Base-by-base conservation (phyloP, 1,140 invertebrate genomes). In the Trigoniulus corallinus region DNA sequence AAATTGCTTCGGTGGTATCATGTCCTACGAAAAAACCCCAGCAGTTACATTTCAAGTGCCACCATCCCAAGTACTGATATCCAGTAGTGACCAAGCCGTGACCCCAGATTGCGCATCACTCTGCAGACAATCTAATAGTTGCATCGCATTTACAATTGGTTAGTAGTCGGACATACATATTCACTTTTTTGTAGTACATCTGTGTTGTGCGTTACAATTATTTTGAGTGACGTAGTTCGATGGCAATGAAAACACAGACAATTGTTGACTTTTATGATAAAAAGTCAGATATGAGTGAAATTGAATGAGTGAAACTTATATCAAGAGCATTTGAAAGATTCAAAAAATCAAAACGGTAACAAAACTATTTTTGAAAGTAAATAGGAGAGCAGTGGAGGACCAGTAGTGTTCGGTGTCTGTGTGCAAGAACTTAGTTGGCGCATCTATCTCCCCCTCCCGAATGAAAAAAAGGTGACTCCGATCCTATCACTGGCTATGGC, bases 41-140 rank as follows among this genome's bases (percentile, higher is more conserved):
- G 29, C 7, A 15, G 29, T 34, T 7, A 7, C 7, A 7, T 34
- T 34, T 15, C 7, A 34, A 7, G 29, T 34, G 7, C 7, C 29
- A 7, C 29, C 29, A 34, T 34, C 29, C 7, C 29, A 34, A 15
- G 29, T 7, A 34, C 29, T 34, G 15, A 34, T 34, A 34, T 7
- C 7, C 7, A 7, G 7, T 7, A 15, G 29, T 7, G 15, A 34
- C 7, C 29, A 34, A 34, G 68, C 68, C 0, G 59, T 72, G 13
- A 70, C 67, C 3, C 53, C 67, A 49, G 69, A 72, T 51, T 72
- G 70, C 52, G 64, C 66, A 7, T 64, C 68, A 4, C 61, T 71
- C 0, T 72, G 70, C 55, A 64, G 62, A 50, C 66, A 70, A 51
- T 67, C 62, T 40, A 58, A 66, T 2, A 56, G 58, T 26, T 72